Evolutionary conservation across 2,113 vertebrate species (phyloP), one percentile per base, ranked within the genome.

Genomic region (Nannospalax galili): DNA sequence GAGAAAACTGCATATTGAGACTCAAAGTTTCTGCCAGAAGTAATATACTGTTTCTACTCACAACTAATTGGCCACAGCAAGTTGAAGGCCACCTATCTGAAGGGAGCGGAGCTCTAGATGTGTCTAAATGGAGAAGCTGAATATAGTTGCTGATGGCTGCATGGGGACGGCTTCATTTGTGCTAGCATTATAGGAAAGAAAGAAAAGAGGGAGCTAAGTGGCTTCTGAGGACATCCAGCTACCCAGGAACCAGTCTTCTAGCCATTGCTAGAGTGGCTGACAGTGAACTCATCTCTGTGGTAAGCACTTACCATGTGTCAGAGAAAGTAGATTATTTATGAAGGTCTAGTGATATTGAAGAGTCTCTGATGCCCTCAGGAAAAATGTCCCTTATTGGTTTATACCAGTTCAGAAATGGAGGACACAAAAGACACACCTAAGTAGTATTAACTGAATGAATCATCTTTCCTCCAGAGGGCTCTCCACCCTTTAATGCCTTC

Each of bases 351-450:
- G 35, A 73, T 22, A 15, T 9, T 12, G 20, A 62, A 75, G 37
- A 87, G 60, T 60, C 35, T 28, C 75, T 22, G 84, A 67, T 35
- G 17, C 64, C 81, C 35, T 20, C 4, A 20, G 37, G 81, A 40
- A 84, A 82, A 94, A 85, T 88, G 81, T 67, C 9, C 32, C 62
- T 84, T 78, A 48, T 64, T 86, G 88, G 45, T 91, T 91, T 92
- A 84, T 11, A n/a, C 35, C 69, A 24, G 28, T 48, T 77, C 85
- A 88, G 56, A 88, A 95, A 91, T 64, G 37, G 62, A 86, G 5
- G 17, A 84, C 64, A 62, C 12, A 48, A 67, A 56, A 95, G 26
- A 81, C 1, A 77, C 22, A 45, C 88, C 9, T 60, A 42, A 69
- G 22, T 85, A 72, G 67, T n/a, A 30, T 2, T 85, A 48, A 88